Evolutionary conservation across 1,140 invertebrate species (phyloP).

Genomic region (Globodera ellingtonae): DNA sequence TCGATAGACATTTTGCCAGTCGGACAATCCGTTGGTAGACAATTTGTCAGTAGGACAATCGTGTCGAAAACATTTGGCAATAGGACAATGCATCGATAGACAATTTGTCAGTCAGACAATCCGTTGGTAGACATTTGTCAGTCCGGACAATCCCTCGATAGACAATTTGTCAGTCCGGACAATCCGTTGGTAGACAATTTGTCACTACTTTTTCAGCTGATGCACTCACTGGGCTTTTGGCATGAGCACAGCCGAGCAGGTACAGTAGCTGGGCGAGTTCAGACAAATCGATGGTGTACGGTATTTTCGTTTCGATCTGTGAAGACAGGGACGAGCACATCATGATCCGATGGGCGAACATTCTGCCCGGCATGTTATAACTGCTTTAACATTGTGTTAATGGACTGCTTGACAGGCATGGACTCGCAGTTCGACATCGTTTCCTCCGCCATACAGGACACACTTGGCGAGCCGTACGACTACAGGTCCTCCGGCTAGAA

Average conservation of each 20-base stretch:
- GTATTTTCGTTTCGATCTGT: slow-evolving; percentile 30
- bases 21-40: too few relatives aligned
- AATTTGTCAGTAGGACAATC: too few relatives aligned
- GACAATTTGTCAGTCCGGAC: too few relatives aligned
- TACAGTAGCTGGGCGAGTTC: slow-evolving; percentile 9
- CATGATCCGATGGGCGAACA: slow-evolving; percentile 64
- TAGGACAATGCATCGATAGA: too few relatives aligned
- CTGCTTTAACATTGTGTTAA: too few relatives aligned
- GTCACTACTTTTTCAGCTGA: slow-evolving; percentile 23
- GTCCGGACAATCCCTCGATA: too few relatives aligned
- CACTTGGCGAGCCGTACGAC: slow-evolving; percentile 61
- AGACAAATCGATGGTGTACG: neutral
- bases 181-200: neutral
- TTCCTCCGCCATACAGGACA: slow-evolving; percentile 62
- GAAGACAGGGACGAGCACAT: slow-evolving; percentile 62
- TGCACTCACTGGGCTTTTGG: slow-evolving; percentile 59
- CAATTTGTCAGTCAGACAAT: too few relatives aligned
- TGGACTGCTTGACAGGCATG: slow-evolving; percentile 46
- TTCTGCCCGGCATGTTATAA: slow-evolving; percentile 44
- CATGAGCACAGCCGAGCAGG: slow-evolving; percentile 63
- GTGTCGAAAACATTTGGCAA: too few relatives aligned
- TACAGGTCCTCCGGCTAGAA: slow-evolving; percentile 31
- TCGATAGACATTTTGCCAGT: too few relatives aligned
- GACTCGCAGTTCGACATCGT: slow-evolving; percentile 65
- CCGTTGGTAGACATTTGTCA: too few relatives aligned